Percentiles rank a stretch among this genome's conserved stretches.
Conservation (phyloP, 2,113 vertebrate genomes). For the Sterna hirundo region DNA sequence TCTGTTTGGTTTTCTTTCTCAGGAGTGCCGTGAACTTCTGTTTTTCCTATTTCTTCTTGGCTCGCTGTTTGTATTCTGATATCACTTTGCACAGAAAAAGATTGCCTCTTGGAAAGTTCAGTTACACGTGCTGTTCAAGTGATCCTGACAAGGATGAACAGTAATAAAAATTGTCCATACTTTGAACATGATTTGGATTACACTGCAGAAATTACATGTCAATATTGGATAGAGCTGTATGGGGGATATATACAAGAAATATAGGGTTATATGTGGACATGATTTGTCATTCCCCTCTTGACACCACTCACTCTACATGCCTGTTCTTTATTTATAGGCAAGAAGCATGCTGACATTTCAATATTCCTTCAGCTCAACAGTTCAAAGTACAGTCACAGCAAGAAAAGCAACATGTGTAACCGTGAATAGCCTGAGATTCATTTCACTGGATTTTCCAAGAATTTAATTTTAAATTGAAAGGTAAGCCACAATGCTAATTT, state of each 20-base stretch:
- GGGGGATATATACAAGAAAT: not conserved
- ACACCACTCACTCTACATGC: not conserved
- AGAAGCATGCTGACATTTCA: conserved; percentile 34
- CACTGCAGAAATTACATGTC: conserved; percentile 35
- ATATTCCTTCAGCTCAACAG: conserved; percentile 6
- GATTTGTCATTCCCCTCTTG: conserved; percentile 27
- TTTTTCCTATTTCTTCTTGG: not conserved
- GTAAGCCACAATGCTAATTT: not conserved
- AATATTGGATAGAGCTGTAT: not conserved
- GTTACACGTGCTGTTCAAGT: not conserved
- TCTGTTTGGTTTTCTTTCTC: not conserved
- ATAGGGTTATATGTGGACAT: not conserved
- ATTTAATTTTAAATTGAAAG: not conserved
- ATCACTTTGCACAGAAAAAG: not conserved
- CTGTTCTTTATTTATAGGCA: conserved; percentile 57
- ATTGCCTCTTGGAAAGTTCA: conserved; percentile 1
- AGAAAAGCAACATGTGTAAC: not conserved
- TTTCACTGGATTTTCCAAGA: conserved; percentile 13
- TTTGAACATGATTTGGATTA: conserved; percentile 25
- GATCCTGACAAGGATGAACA: conserved; percentile 16
- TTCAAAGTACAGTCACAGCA: conserved; percentile 13
- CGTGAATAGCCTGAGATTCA: not conserved
- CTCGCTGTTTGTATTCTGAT: not conserved
- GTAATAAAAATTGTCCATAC: not conserved
- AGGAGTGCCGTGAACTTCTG: not conserved